Conservation (phyloP, 2,797 vertebrate genomes). For the Bovichtus variegatus region DNA sequence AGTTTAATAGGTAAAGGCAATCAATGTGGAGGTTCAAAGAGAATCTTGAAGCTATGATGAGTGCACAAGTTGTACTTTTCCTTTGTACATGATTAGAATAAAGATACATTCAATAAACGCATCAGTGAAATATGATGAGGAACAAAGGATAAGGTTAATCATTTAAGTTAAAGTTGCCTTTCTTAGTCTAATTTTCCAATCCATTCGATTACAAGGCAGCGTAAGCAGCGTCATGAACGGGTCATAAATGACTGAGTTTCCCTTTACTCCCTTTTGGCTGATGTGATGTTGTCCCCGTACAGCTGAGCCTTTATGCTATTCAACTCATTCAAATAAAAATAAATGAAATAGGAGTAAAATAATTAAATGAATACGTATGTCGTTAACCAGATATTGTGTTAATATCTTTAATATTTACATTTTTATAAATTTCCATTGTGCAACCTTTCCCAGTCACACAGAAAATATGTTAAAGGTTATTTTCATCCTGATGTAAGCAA, state of each 20-base stretch:
- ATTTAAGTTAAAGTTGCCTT: conserved; percentile 10
- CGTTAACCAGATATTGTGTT: conserved; percentile 69
- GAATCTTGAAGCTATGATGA: conserved; percentile 93
- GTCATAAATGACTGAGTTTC: not conserved
- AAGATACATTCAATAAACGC: conserved; percentile 82
- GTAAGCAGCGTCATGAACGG: not conserved
- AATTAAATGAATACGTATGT: conserved; percentile 40
- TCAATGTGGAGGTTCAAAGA: conserved; percentile 96
- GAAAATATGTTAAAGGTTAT: conserved; percentile 82
- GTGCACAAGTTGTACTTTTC: conserved; percentile 89
- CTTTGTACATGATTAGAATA: conserved; percentile 91
- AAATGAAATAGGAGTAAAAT: not conserved
- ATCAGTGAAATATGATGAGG: conserved; percentile 30
- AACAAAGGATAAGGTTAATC: conserved; percentile 41
- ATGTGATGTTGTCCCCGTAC: not conserved
- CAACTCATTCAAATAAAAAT: not conserved
- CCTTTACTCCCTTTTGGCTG: not conserved
- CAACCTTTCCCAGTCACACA: conserved; percentile 67
- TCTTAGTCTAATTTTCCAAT: conserved; percentile 1
- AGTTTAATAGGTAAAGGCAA: conserved; percentile 92
- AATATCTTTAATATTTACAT: conserved; percentile 88
- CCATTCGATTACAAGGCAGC: not conserved
- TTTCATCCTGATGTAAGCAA: conserved; percentile 82
- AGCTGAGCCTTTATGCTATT: not conserved
- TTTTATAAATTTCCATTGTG: conserved; percentile 76